Base-by-base conservation (phyloP, 1,140 invertebrate genomes). In the Bombyx mandarina region DNA sequence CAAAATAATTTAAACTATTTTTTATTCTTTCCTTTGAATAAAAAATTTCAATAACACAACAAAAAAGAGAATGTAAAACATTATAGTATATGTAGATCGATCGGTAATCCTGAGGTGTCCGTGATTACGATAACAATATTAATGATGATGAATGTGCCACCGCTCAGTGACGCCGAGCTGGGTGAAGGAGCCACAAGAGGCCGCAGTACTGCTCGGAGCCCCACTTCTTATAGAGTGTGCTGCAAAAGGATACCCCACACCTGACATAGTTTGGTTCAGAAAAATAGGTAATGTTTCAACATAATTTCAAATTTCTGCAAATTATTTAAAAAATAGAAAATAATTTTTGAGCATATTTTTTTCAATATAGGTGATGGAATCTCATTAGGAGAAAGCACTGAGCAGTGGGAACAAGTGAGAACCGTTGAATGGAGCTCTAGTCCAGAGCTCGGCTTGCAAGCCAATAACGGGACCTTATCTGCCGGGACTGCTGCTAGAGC, bases 121-220 rank as follows among this genome's bases (percentile, higher is more conserved):
- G 26, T 35, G 26, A 35, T 35, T 35, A 35, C 26, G 26, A 35
- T 35, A 35, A 35, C 26, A 35, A 35, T 35, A 35, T 5, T 53
- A 26, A 35, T 55, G 18, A 3, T 22, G 8, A 8, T 5, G 26
- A 43, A 43, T 10, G 43, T 43, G 52, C 6, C 42, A 43, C 4
- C 8, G 22, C 6, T 18, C 75, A 93, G 94, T 96, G 60, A 91
- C 93, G 9, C 94, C 94, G 6, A 89, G 91, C 35, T 96, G 94
- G 94, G 85, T 90, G 35, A 88, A 89, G 56, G 93, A 94, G 69
- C 93, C 93, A 0, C 87, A 89, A 47, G 92, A 94, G 77, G 80
- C 90, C 1, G 90, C 91, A 44, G 90, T 91, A 47, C 82, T 94
- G 7, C 79, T 92, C 35, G 92, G 93, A n/a, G 90, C 91, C 57